phyloP scores from a whole-genome alignment of 2,888 invertebrate genomes.

The Cancer borealis region DNA sequence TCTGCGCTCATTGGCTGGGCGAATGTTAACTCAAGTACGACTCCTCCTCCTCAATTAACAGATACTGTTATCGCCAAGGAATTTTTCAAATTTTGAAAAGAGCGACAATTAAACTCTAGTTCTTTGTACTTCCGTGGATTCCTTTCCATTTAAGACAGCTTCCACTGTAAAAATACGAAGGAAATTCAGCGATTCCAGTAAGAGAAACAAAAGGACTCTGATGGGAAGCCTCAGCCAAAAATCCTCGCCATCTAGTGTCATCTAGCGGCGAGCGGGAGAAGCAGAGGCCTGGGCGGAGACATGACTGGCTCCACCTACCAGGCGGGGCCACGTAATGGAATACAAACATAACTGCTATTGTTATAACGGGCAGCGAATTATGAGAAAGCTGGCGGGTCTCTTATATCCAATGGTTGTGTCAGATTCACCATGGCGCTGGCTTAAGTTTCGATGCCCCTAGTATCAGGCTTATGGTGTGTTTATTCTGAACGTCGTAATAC shows the following conservation, averaged over 20 bases:
- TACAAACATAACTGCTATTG: slow-evolving; percentile 75
- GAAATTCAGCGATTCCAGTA: background rate
- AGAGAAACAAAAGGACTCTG: slow-evolving; percentile 40
- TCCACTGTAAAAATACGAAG: background rate
- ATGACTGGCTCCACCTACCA: slow-evolving; percentile 44
- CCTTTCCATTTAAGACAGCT: background rate
- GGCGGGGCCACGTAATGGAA: slow-evolving; percentile 75
- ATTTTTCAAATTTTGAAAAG: background rate
- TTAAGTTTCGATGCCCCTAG: slow-evolving; percentile 68
- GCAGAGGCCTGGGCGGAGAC: slow-evolving; percentile 54
- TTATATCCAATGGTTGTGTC: slow-evolving; percentile 72
- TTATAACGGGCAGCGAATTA: slow-evolving; percentile 76
- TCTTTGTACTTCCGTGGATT: background rate
- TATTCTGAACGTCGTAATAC: slow-evolving; percentile 62
- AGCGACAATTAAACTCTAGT: background rate
- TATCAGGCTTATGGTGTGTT: slow-evolving; percentile 66
- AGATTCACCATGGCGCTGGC: slow-evolving; percentile 68
- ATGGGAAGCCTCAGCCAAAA: background rate
- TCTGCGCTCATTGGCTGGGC: slow-evolving; percentile 66
- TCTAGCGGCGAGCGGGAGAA: slow-evolving; percentile 58
- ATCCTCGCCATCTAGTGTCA: slow-evolving; percentile 62
- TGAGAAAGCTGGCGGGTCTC: slow-evolving; percentile 76
- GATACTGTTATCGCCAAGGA: slow-evolving; percentile 53
- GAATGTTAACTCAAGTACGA: slow-evolving; percentile 53
- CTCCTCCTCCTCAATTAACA: slow-evolving; percentile 70